Evolutionary conservation across 2,113 vertebrate species (phyloP).

Genomic region (Bufo bufo): DNA sequence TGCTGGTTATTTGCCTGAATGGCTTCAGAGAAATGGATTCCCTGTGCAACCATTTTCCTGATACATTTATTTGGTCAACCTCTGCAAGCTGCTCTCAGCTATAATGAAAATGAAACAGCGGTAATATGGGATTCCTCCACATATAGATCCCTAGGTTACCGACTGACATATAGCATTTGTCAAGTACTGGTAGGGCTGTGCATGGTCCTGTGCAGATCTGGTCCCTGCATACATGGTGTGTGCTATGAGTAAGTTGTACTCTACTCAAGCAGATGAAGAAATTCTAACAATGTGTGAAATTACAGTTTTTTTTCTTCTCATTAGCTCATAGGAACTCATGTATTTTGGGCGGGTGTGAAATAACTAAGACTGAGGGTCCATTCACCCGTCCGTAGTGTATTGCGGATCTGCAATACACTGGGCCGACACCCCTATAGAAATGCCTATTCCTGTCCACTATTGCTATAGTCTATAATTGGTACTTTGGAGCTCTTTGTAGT

Average conservation of each 20-base stretch:
- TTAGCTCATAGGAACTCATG: constrained; percentile 23
- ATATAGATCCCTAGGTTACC: constrained; percentile 23
- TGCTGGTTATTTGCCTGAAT: constrained; percentile 45
- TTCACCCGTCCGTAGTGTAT: no score
- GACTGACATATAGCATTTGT: constrained; percentile 30
- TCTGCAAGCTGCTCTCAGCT: constrained; percentile 44
- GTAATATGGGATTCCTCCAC: constrained; percentile 45
- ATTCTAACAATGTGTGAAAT: constrained; percentile 25
- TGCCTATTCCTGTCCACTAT: no score
- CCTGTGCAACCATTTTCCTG: constrained; percentile 44
- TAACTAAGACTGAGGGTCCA: neutral
- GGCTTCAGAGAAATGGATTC: constrained; percentile 45
- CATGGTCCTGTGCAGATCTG: neutral
- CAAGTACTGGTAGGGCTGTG: constrained; percentile 14
- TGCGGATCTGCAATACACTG: no score
- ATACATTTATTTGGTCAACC: constrained; percentile 48
- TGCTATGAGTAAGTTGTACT: neutral
- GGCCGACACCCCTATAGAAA: no score
- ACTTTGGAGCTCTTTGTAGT: no score
- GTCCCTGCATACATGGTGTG: neutral
- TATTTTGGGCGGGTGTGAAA: neutral
- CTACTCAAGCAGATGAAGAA: constrained; percentile 33
- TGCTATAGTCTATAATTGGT: no score
- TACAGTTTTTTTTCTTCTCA: constrained; percentile 2
- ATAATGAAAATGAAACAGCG: constrained; percentile 51